Conservation (phyloP, 2,888 invertebrate species). For the Lochmaea capreae region DNA sequence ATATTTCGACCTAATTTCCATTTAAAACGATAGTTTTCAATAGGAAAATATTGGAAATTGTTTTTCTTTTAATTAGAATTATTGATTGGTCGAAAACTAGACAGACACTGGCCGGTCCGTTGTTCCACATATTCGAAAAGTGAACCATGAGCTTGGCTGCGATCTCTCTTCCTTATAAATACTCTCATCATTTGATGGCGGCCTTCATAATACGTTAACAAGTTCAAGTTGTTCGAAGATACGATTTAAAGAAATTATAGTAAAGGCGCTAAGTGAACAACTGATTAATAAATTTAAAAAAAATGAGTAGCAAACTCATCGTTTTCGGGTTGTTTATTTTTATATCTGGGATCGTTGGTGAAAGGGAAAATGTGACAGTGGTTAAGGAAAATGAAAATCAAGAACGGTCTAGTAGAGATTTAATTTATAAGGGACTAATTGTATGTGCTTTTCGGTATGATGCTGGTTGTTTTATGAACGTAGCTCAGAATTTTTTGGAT, state of each 20-base stretch:
- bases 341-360: conserved; percentile 35
- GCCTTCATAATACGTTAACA: conserved; percentile 60
- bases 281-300: not conserved
- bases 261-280: conserved; percentile 10
- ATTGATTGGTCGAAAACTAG: not conserved
- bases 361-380: conserved; percentile 19
- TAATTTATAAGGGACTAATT: conserved; percentile 49
- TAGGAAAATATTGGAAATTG: not conserved
- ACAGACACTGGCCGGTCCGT: conserved; percentile 22
- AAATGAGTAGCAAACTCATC: conserved; percentile 42
- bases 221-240: conserved; percentile 59
- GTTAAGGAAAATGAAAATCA: conserved; percentile 28
- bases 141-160: conserved; percentile 58
- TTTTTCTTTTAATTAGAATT: not conserved
- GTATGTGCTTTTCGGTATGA: conserved; percentile 53
- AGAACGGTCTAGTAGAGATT: conserved; percentile 37
- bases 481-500: conserved; percentile 52
- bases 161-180: conserved; percentile 64
- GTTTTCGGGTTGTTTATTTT: conserved; percentile 36
- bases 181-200: conserved; percentile 53
- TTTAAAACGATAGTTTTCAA: not conserved
- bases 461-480: conserved; percentile 54
- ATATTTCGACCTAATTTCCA: no score
- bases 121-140: conserved; percentile 61
- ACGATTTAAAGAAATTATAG: conserved; percentile 26